Base-by-base conservation (phyloP, 1,140 invertebrate genomes). In the Papilio glaucus region DNA sequence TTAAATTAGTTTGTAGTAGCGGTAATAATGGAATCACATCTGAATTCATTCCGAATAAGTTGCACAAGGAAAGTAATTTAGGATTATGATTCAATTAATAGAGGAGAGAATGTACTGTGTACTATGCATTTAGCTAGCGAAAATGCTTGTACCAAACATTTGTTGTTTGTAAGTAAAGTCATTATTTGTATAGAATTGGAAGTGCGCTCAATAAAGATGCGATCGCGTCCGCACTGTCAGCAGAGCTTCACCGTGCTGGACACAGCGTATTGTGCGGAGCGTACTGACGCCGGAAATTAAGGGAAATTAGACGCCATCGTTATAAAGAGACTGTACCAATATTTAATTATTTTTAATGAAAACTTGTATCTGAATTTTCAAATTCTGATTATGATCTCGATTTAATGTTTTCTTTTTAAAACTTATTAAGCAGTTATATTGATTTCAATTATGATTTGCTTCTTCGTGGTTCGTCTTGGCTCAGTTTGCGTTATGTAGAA, bases 261-360 rank as follows among this genome's bases (percentile, higher is more conserved):
- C 10, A 3, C 49, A 9, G 15, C n/a, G 24, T n/a, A 15, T 62
- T 62, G 60, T 60, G 26, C 60, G 33, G 60, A 62, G 26, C 15
- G 60, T 62, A 62, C 33, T 26, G 10, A 18, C 21, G 9, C 49
- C 60, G 60, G 60, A 62, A 62, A 62, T 62, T 62, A 62, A 62
- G 33, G 60, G 60, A 62, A 62, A 62, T 62, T 62, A 37, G 13
- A 62, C 15, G 60, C 33, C 60, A 37, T 5, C 13, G 8, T 13
- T 62, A 37, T 62, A 62, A 62, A 62, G 60, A 62, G 33, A 62
- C 60, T 33, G 60, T 62, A 1, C 13, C 13, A 62, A 62, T 62
- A 18, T 18, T 26, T 62, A 62, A 62, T 62, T 37, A 62, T 62
- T 37, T 62, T 62, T 33, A 62, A 62, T 62, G 26, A 62, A 62